These are phyloP conservation scores for Meloidogyne exigua DNA, from an alignment of 1,140 invertebrate species.

Conservation along the genomic window DNA sequence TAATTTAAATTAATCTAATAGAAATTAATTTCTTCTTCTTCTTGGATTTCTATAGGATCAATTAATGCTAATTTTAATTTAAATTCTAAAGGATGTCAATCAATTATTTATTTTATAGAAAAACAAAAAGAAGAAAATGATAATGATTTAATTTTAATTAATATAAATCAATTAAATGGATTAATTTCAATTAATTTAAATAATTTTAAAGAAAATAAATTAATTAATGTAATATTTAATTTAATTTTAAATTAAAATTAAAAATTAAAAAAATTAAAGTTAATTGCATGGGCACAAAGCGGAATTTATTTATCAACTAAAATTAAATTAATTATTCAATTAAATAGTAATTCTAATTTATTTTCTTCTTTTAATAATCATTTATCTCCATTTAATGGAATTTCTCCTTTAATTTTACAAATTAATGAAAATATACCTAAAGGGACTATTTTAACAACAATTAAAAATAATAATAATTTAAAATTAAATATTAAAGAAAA, in stretches of 20 bases:
- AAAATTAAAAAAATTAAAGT: background rate
- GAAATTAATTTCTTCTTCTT: background rate
- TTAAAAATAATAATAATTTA: background rate
- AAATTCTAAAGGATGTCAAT: background rate
- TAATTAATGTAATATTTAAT: background rate
- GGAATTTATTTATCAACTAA: background rate
- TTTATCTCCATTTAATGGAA: background rate
- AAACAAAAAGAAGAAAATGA: background rate
- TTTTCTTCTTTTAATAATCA: too few relatives aligned
- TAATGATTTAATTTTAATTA: background rate
- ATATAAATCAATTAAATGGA: background rate
- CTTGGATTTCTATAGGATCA: background rate
- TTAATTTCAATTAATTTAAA: background rate
- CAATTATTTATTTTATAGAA: background rate
- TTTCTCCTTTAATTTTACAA: constrained; percentile 1
- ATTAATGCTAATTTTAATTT: background rate
- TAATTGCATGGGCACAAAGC: background rate
- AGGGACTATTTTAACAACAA: background rate
- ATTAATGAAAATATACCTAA: background rate
- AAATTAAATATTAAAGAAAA: background rate
- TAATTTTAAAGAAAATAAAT: background rate
- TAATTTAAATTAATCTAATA: background rate
- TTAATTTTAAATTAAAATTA: background rate
- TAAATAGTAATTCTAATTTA: background rate
- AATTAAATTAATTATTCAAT: background rate